Evolutionary conservation across 2,888 invertebrate genomes (phyloP).

Genomic region (Dichetophora obliterata): DNA sequence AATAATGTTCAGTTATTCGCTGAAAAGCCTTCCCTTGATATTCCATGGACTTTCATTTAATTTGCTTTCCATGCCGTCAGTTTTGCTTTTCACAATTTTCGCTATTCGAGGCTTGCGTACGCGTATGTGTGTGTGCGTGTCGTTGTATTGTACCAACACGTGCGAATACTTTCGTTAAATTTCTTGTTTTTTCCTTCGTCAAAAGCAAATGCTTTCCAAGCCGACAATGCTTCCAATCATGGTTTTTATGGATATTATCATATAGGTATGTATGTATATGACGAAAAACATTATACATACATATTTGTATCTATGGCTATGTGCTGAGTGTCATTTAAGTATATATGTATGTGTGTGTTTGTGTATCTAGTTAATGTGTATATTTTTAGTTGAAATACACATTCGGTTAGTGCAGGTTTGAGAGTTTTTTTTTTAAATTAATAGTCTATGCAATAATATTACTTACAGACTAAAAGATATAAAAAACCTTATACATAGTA

Average conservation of each 20-base stretch:
- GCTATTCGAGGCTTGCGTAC: constrained; percentile 37
- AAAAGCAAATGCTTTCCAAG: constrained; percentile 22
- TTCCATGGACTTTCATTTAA: constrained; percentile 20
- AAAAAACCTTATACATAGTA: too few relatives aligned
- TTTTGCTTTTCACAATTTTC: constrained; percentile 29
- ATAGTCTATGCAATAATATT: too few relatives aligned
- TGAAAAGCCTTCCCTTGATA: constrained; percentile 11
- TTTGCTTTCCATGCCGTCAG: constrained; percentile 35
- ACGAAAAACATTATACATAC: not conserved
- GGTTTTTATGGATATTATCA: constrained; percentile 10
- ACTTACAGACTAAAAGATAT: too few relatives aligned
- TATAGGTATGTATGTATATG: not conserved
- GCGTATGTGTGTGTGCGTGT: constrained; percentile 22
- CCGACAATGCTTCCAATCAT: constrained; percentile 21
- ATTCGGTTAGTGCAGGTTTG: too few relatives aligned
- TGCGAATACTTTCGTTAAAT: constrained; percentile 47
- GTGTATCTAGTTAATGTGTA: too few relatives aligned
- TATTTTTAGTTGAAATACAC: too few relatives aligned
- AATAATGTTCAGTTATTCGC: constrained; percentile 18
- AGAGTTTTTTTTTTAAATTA: too few relatives aligned
- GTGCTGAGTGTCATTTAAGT: not conserved
- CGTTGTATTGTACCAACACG: constrained; percentile 42
- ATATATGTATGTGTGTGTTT: too few relatives aligned
- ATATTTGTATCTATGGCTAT: not conserved
- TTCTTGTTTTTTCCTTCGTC: constrained; percentile 32